These are phyloP conservation scores for Platichthys stellatus DNA, from an alignment of 2,113 vertebrate species.

Conservation along the genomic window DNA sequence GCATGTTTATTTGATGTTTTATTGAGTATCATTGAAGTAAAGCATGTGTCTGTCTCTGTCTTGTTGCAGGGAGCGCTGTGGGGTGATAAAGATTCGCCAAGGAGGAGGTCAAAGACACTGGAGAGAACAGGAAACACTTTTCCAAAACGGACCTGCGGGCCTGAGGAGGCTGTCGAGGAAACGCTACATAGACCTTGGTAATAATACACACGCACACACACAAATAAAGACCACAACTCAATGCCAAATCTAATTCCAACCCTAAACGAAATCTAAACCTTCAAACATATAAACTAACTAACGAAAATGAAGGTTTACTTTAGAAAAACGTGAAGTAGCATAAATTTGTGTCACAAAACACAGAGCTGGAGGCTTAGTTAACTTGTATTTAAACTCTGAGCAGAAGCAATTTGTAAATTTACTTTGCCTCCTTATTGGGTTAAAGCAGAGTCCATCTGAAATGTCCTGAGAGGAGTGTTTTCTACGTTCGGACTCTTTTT, in stretches of 20 bases:
- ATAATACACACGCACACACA: slow-evolving; percentile 52
- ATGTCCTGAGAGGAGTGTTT: not conserved
- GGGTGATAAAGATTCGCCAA: slow-evolving; percentile 92
- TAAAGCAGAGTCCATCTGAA: too few species aligned
- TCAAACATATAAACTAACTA: too few species aligned
- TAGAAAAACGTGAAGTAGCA: too few species aligned
- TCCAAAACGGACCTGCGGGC: slow-evolving; percentile 84
- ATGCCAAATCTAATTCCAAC: too few species aligned
- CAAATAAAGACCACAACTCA: not conserved
- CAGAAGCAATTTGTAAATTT: too few species aligned
- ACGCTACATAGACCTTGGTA: slow-evolving; percentile 93
- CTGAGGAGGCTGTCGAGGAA: slow-evolving; percentile 88
- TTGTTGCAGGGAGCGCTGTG: slow-evolving; percentile 88
- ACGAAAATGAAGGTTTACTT: too few species aligned
- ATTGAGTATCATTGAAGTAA: too few species aligned
- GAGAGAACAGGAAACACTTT: slow-evolving; percentile 86
- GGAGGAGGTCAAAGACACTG: slow-evolving; percentile 84
- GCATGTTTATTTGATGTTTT: not conserved
- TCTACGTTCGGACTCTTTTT: not conserved
- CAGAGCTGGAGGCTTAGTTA: too few species aligned
- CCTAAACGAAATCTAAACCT: too few species aligned
- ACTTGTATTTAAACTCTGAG: too few species aligned
- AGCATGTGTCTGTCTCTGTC: slow-evolving; percentile 26
- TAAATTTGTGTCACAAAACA: too few species aligned
- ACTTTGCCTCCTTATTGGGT: too few species aligned